Conservation (phyloP, 1,140 invertebrate genomes). For the Penaeus vannamei region DNA sequence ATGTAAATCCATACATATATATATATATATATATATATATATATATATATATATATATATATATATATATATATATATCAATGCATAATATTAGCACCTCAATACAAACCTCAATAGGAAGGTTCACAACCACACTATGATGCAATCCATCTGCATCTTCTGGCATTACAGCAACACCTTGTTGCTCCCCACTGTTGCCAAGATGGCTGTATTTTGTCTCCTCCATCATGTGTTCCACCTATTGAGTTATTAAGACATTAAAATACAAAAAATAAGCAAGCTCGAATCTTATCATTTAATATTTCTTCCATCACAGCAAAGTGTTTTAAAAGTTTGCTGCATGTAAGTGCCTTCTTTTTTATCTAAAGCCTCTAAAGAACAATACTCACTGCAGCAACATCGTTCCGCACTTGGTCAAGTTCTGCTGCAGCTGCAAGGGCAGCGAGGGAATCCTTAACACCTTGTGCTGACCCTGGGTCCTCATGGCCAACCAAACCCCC, state of each 20-base stretch:
- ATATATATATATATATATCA: too few species aligned
- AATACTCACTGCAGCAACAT: constrained; percentile 56
- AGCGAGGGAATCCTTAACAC: constrained; percentile 58
- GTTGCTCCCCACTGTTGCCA: background rate
- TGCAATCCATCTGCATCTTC: constrained; percentile 42
- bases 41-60: too few species aligned
- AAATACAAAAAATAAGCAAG: background rate
- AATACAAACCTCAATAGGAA: constrained; percentile 48
- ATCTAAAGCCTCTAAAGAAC: background rate
- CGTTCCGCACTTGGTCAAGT: constrained; percentile 61
- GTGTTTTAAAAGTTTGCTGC: background rate
- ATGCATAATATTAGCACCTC: background rate
- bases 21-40: too few species aligned
- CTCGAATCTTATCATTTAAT: background rate
- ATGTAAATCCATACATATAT: too few species aligned
- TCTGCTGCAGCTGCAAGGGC: constrained; percentile 63
- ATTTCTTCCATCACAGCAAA: background rate
- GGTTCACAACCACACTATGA: constrained; percentile 44
- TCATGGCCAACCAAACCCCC: constrained; percentile 31
- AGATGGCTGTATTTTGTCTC: constrained; percentile 56
- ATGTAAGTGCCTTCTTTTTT: background rate
- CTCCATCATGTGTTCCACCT: constrained; percentile 63
- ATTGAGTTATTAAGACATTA: background rate
- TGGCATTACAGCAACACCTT: constrained; percentile 32
- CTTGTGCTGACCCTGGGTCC: background rate